These are phyloP conservation scores for Musca domestica DNA, from an alignment of 1,140 invertebrate species.

Conservation along the genomic window DNA sequence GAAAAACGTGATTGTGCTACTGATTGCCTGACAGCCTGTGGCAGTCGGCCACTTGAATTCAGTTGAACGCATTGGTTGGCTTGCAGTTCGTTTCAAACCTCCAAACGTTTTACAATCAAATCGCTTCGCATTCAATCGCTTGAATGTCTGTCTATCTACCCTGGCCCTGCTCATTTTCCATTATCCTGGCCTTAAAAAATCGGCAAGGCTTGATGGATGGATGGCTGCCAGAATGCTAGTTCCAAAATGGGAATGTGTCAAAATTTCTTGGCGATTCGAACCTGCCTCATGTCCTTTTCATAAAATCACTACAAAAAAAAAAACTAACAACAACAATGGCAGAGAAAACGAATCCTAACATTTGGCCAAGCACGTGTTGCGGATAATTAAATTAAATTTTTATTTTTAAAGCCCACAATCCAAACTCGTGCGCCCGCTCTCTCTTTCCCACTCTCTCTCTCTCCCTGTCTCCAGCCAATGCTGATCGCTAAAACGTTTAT, in stretches of 20 bases:
- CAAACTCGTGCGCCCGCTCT: too few relatives aligned
- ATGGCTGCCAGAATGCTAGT: not conserved
- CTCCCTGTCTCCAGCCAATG: not conserved
- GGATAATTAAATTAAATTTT: constrained; percentile 53
- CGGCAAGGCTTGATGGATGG: too few relatives aligned
- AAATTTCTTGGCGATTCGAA: not conserved
- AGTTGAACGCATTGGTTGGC: not conserved
- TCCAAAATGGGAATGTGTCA: not conserved
- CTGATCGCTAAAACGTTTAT: constrained; percentile 23
- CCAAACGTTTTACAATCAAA: too few relatives aligned
- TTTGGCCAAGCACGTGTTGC: constrained; percentile 52
- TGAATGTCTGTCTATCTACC: too few relatives aligned
- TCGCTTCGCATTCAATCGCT: too few relatives aligned
- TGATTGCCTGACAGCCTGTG: too few relatives aligned
- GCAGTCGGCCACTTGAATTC: not conserved
- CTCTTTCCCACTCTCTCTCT: not conserved
- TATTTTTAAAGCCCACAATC: constrained; percentile 33
- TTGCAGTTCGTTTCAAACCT: not conserved
- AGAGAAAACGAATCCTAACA: constrained; percentile 42
- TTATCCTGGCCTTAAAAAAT: too few relatives aligned
- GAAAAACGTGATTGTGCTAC: constrained; percentile 21
- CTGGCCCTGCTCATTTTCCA: too few relatives aligned
- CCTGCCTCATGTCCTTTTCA: not conserved
- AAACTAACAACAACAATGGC: not conserved
- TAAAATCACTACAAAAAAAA: not conserved